Conservation (phyloP, 2,888 invertebrate species). For the Brenthis ino region DNA sequence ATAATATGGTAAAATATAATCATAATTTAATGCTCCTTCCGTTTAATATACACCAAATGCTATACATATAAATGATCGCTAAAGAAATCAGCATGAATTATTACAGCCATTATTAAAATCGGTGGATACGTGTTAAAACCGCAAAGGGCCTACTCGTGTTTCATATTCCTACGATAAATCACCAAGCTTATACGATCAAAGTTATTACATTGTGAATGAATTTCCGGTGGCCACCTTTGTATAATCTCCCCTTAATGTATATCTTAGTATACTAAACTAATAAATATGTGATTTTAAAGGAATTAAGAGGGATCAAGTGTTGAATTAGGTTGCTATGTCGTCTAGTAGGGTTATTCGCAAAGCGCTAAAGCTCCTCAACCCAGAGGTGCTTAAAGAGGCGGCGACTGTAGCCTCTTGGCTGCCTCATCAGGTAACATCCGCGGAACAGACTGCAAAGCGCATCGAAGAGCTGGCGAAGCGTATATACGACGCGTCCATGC, state of each 20-base stretch:
- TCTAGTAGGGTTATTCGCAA: too few species aligned
- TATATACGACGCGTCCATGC: too few species aligned
- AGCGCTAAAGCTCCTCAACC: too few species aligned
- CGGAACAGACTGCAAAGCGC: too few species aligned
- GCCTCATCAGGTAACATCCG: too few species aligned
- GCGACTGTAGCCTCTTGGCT: too few species aligned
- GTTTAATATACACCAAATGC: slow-evolving; percentile 7
- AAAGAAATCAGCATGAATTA: slow-evolving; percentile 35
- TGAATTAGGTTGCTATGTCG: too few species aligned
- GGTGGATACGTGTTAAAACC: slow-evolving; percentile 42
- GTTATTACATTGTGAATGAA: slow-evolving; percentile 48
- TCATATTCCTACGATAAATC: slow-evolving; percentile 49
- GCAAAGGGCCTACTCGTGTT: slow-evolving; percentile 42
- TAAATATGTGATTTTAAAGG: neutral
- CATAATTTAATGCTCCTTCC: neutral
- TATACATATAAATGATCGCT: slow-evolving; percentile 25
- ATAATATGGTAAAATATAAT: too few species aligned
- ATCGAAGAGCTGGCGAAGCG: too few species aligned
- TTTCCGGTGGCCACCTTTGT: slow-evolving; percentile 38
- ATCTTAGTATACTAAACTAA: neutral
- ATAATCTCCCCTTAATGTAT: slow-evolving; percentile 4
- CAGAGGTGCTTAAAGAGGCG: too few species aligned
- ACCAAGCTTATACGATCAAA: slow-evolving; percentile 45
- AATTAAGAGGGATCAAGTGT: too few species aligned
- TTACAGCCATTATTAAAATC: slow-evolving; percentile 40